Evolutionary conservation across 1,140 invertebrate species (phyloP).

Genomic region (Whitmania pigra): DNA sequence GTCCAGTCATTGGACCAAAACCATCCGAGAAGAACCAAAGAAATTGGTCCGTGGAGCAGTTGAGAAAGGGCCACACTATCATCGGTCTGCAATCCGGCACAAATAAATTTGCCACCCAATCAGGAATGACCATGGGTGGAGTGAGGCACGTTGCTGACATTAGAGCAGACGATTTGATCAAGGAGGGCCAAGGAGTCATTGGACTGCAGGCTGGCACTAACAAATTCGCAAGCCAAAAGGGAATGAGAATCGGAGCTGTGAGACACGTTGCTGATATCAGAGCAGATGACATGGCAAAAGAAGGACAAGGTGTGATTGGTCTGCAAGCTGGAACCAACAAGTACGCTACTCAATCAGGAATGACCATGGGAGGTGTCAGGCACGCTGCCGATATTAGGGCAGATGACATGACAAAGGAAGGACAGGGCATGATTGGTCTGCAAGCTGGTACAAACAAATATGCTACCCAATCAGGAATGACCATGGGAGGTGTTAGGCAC

Average conservation of each 20-base stretch:
- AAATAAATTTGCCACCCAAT: conserved; percentile 30
- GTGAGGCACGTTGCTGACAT: conserved; percentile 31
- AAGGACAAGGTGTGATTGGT: conserved; percentile 17
- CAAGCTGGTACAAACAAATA: conserved; percentile 51
- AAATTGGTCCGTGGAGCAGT: conserved; percentile 63
- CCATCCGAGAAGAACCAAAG: conserved; percentile 83
- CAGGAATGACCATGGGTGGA: conserved; percentile 76
- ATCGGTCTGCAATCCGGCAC: conserved; percentile 70
- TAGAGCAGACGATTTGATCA: conserved; percentile 18
- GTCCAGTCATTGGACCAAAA: conserved; percentile 74
- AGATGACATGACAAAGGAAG: conserved; percentile 34
- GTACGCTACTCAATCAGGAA: conserved; percentile 32
- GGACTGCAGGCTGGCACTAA: conserved; percentile 84
- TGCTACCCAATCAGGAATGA: conserved; percentile 54
- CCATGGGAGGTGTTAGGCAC: conserved; percentile 57
- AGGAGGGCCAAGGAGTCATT: conserved; percentile 61
- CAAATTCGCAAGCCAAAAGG: conserved; percentile 51
- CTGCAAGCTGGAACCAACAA: conserved; percentile 54
- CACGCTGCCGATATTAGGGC: conserved; percentile 28
- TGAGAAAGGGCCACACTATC: conserved; percentile 72
- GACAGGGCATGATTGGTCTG: conserved; percentile 70
- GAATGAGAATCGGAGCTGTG: conserved; percentile 53
- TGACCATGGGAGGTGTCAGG: conserved; percentile 68
- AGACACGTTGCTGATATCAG: conserved; percentile 32
- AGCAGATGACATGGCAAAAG: conserved; percentile 22